Percentiles rank a stretch among this genome's conserved stretches.
Evolutionary conservation across 2,888 invertebrate species (phyloP).

Genomic region (Limnephilus marmoratus): DNA sequence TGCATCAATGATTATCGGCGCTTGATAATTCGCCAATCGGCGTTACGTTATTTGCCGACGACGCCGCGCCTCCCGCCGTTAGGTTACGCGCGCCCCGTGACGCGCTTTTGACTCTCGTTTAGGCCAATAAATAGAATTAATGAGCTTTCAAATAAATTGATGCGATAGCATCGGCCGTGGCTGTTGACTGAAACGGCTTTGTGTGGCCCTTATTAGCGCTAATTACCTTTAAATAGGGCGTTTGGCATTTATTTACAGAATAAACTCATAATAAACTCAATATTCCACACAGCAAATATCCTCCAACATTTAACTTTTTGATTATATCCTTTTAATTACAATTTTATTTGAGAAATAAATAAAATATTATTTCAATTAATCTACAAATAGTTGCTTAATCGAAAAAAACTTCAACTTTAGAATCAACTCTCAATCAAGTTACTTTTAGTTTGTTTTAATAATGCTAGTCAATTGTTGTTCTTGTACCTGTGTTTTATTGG

Average conservation of each 20-base stretch:
- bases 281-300: background rate
- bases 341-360: no score
- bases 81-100: conserved; percentile 28
- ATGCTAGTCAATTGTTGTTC: conserved; percentile 9
- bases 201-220: conserved; percentile 2
- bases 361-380: no score
- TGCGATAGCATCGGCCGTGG: conserved; percentile 21
- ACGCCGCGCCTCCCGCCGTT: background rate
- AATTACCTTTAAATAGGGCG: background rate
- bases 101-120: conserved; percentile 44
- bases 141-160: conserved; percentile 45
- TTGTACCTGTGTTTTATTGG: conserved; percentile 10
- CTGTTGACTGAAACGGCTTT: conserved; percentile 37
- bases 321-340: background rate
- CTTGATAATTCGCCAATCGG: conserved; percentile 57
- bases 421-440: background rate
- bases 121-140: conserved; percentile 38
- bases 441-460: background rate
- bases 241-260: background rate
- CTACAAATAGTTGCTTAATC: no score
- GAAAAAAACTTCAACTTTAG: background rate
- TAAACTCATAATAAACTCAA: background rate
- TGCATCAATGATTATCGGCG: conserved; percentile 64
- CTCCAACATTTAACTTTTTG: background rate
- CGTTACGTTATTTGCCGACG: conserved; percentile 17